Conservation (phyloP, 2,888 invertebrate genomes). For the Ennomos fuscantarius region DNA sequence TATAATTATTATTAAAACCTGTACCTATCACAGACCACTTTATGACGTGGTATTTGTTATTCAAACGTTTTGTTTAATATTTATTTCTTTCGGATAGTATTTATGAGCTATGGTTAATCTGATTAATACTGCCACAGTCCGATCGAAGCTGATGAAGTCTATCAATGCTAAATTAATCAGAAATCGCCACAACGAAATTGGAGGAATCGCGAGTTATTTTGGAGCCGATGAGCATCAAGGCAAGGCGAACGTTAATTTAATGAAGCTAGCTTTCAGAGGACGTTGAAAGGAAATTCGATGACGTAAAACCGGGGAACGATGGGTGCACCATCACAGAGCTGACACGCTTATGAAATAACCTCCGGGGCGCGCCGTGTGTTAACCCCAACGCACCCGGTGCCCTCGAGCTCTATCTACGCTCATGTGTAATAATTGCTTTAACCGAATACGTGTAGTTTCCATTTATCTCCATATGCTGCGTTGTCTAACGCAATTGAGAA, state of each 20-base stretch:
- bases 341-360: conserved; percentile 53
- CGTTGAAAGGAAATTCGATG: conserved; percentile 65
- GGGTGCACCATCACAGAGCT: conserved; percentile 59
- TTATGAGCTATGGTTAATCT: no score
- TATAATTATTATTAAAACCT: no score
- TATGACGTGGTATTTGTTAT: no score
- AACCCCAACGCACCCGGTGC: conserved; percentile 3
- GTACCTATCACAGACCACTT: no score
- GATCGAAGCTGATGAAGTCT: not conserved
- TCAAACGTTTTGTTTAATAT: no score
- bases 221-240: conserved; percentile 13
- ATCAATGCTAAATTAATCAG: no score
- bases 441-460: conserved; percentile 4
- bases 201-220: not conserved
- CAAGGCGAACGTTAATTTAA: conserved; percentile 46
- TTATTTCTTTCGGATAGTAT: no score
- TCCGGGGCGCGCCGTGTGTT: conserved; percentile 13
- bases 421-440: conserved; percentile 9
- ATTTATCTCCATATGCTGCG: not conserved
- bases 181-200: not conserved
- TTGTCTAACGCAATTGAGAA: not conserved
- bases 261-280: conserved; percentile 50
- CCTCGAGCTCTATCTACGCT: conserved; percentile 9
- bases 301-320: conserved; percentile 52
- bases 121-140: not conserved